phyloP scores from a whole-genome alignment of 2,888 invertebrate species.

The Apoda limacodes region DNA sequence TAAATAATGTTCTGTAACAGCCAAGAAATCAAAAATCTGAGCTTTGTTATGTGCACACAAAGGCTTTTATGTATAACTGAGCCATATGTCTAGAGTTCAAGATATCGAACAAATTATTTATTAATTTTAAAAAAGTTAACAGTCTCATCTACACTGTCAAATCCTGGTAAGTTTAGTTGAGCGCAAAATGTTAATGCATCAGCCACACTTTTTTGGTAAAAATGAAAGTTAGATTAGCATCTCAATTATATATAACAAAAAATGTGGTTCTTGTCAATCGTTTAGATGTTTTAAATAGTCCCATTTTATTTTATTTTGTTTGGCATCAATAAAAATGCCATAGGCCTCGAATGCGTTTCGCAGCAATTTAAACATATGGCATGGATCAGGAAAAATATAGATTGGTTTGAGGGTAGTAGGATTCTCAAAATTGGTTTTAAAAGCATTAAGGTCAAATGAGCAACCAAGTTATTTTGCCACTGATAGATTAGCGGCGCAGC shows the following conservation, averaged over 20 bases:
- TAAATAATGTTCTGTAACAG: too few relatives aligned
- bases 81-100: too few relatives aligned
- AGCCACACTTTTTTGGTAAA: slow-evolving; percentile 6
- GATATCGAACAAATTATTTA: too few relatives aligned
- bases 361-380: slow-evolving; percentile 16
- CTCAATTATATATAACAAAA: too few relatives aligned
- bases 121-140: slow-evolving; percentile 3
- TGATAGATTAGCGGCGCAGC: slow-evolving; percentile 18
- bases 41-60: too few relatives aligned
- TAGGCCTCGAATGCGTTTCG: slow-evolving; percentile 13
- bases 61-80: too few relatives aligned
- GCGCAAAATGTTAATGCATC: slow-evolving; percentile 9
- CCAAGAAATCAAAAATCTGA: too few relatives aligned
- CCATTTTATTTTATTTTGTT: too few relatives aligned
- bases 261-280: too few relatives aligned
- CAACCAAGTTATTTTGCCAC: slow-evolving; percentile 19
- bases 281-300: too few relatives aligned
- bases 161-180: slow-evolving; percentile 3
- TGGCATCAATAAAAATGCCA: too few relatives aligned
- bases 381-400: slow-evolving; percentile 10
- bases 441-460: slow-evolving; percentile 5
- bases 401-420: slow-evolving; percentile 2
- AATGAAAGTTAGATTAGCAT: too few relatives aligned
- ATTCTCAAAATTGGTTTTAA: slow-evolving; percentile 6
- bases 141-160: slow-evolving; percentile 5